These are phyloP conservation scores for Lasioglossum albipes DNA, from an alignment of 1,140 invertebrate species.

Conservation along the genomic window DNA sequence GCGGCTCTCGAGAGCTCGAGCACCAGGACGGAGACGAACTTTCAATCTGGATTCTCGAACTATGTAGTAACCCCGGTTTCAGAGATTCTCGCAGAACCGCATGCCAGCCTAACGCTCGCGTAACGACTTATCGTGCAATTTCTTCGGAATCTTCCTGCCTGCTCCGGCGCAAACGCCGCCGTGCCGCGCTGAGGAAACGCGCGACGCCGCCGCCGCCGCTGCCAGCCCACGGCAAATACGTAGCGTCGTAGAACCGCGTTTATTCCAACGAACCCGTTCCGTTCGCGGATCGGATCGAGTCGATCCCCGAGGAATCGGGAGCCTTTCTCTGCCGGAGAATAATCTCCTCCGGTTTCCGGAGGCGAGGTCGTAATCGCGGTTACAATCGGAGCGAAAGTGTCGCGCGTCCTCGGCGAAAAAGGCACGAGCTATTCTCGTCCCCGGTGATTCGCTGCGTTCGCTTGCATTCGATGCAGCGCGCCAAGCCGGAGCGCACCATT, in stretches of 20 bases:
- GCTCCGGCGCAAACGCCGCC: neutral
- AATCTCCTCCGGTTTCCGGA: neutral
- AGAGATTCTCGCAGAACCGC: constrained; percentile 23
- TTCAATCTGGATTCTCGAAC: constrained; percentile 11
- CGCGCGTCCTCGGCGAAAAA: constrained; percentile 7
- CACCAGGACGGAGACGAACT: neutral
- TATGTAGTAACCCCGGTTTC: constrained; percentile 33
- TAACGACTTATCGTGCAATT: constrained; percentile 44
- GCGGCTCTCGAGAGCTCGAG: neutral
- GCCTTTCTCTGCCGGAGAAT: neutral
- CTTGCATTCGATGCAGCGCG: neutral
- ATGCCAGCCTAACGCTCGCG: neutral
- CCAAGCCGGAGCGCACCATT: neutral
- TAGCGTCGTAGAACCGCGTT: neutral
- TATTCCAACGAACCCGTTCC: constrained; percentile 57
- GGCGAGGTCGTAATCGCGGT: constrained; percentile 7
- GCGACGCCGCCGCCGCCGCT: too few species aligned
- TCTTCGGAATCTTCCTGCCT: constrained; percentile 35
- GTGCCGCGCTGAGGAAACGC: constrained; percentile 8
- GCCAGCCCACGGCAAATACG: constrained; percentile 52
- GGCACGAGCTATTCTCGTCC: too few species aligned
- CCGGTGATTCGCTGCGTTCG: neutral
- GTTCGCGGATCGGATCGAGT: neutral
- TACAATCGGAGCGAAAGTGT: constrained; percentile 22
- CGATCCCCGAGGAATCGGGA: constrained; percentile 36